Conservation (phyloP, 1,140 invertebrate genomes). For the Alviniconcha marisindica region DNA sequence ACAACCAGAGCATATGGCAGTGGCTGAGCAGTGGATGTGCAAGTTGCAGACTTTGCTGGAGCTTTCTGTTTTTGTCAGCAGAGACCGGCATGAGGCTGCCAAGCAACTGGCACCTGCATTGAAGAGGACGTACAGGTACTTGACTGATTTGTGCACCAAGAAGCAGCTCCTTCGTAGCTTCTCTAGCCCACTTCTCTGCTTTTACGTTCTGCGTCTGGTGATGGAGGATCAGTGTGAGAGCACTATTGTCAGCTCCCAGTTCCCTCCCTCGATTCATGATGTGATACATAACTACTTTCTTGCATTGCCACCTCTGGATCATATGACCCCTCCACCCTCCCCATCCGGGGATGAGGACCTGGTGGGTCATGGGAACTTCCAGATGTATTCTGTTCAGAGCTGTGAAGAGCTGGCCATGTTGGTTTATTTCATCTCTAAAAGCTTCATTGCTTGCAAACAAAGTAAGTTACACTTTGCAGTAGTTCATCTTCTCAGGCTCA, state of each 20-base stretch:
- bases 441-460: constrained; percentile 37
- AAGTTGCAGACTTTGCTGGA: constrained; percentile 38
- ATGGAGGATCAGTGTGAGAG: constrained; percentile 41
- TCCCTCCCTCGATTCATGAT: constrained; percentile 30
- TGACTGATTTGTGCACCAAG: constrained; percentile 26
- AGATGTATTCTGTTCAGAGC: constrained; percentile 33
- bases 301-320: constrained; percentile 38
- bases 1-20: neutral
- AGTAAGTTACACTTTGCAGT: constrained; percentile 29
- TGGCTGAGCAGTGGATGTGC: constrained; percentile 13
- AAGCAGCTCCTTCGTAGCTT: constrained; percentile 35
- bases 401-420: constrained; percentile 43
- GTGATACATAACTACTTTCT: constrained; percentile 37
- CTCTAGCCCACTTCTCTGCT: constrained; percentile 25
- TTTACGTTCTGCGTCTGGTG: constrained; percentile 36
- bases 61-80: constrained; percentile 23
- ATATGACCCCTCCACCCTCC: constrained; percentile 44
- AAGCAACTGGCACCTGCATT: constrained; percentile 29
- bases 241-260: constrained; percentile 29
- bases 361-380: neutral
- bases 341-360: constrained; percentile 33
- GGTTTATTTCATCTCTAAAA: constrained; percentile 37
- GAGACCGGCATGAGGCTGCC: constrained; percentile 34
- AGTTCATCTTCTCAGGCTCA: neutral
- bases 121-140: constrained; percentile 36